Conservation (phyloP, 2,797 vertebrate species). For the Sebastes elongatus region DNA sequence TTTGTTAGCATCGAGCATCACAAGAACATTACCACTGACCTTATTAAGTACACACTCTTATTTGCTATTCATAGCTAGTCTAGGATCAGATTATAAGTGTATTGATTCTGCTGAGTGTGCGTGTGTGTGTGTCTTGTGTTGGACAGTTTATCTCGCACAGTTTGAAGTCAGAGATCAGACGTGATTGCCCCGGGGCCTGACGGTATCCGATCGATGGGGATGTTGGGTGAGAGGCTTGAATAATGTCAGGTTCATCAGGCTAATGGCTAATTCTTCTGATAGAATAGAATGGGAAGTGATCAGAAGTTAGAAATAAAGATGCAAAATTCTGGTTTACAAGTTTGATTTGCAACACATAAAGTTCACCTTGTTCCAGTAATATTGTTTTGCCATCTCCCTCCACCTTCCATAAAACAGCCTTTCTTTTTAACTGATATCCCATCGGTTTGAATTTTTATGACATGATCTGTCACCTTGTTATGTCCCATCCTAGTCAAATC, state of each 20-base stretch:
- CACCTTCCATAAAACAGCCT: too few species aligned
- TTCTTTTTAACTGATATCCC: too few species aligned
- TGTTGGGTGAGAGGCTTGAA: not conserved
- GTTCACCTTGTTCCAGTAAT: too few species aligned
- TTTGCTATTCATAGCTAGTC: slow-evolving; percentile 13
- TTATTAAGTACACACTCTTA: not conserved
- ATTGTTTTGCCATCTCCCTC: too few species aligned
- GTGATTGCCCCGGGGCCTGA: not conserved
- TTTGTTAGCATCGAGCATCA: slow-evolving; percentile 1
- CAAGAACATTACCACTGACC: not conserved
- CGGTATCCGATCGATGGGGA: not conserved
- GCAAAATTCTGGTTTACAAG: too few species aligned
- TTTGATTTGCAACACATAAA: too few species aligned
- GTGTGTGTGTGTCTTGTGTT: not conserved
- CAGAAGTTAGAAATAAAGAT: not conserved
- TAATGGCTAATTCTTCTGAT: not conserved
- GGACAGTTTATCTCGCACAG: not conserved
- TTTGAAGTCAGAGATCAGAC: slow-evolving; percentile 25
- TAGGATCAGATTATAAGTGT: slow-evolving; percentile 13
- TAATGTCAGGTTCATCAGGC: not conserved
- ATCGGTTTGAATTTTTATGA: too few species aligned
- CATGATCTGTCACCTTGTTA: not conserved
- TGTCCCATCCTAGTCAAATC: not conserved
- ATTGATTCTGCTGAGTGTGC: slow-evolving; percentile 9
- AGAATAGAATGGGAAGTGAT: not conserved